Conservation (phyloP, 2,113 vertebrate genomes). For the Propithecus coquereli region DNA sequence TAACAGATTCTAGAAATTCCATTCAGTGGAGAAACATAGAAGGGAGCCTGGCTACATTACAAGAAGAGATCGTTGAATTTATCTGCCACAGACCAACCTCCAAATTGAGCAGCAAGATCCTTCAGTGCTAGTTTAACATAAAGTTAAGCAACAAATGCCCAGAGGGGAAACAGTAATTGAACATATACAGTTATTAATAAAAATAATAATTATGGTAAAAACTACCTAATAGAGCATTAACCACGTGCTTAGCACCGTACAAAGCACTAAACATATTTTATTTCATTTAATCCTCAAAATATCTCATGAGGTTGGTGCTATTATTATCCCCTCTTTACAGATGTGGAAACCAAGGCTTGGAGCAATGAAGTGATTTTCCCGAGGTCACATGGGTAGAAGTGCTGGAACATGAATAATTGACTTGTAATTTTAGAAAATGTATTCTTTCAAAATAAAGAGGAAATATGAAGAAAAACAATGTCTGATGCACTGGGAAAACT, state of each 20-base stretch:
- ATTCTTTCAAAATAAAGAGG: constrained; percentile 12
- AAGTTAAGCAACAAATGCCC: not conserved
- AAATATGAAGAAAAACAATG: not conserved
- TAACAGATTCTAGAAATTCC: not conserved
- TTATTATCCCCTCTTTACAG: not conserved
- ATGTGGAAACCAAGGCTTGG: not conserved
- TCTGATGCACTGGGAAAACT: not conserved
- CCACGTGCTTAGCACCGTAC: not conserved
- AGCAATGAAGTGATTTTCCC: not conserved
- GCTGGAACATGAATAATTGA: not conserved
- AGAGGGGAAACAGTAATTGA: not conserved
- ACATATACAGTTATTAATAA: not conserved
- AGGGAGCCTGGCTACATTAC: not conserved
- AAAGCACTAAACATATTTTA: not conserved
- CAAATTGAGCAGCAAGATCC: not conserved
- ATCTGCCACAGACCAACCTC: not conserved
- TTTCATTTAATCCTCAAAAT: not conserved
- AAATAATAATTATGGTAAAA: not conserved
- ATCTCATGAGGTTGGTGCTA: not conserved
- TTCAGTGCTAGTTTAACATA: not conserved
- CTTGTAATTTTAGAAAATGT: not conserved
- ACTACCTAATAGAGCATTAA: not conserved
- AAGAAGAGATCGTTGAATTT: not conserved
- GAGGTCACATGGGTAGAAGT: not conserved
- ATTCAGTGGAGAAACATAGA: not conserved